Percentiles rank a stretch among this genome's conserved stretches.
These are phyloP conservation scores for Prosopocoilus inquinatus DNA, from an alignment of 2,888 invertebrate species.

Conservation along the genomic window DNA sequence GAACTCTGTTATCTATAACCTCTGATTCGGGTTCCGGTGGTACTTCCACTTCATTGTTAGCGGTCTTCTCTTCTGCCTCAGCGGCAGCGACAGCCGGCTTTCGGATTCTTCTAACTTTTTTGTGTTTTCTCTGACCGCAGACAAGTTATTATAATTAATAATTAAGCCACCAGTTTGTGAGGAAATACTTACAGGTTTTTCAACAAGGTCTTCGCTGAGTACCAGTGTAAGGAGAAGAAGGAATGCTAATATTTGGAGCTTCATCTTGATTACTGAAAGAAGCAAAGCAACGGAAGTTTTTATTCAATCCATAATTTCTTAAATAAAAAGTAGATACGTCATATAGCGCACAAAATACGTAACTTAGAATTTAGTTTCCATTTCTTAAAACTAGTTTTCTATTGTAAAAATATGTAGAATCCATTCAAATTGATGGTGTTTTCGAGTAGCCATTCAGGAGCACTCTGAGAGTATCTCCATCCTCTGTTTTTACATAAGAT, in stretches of 20 bases:
- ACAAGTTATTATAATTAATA: too few relatives aligned
- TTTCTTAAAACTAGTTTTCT: too few relatives aligned
- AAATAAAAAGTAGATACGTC: too few relatives aligned
- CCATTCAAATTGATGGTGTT: too few relatives aligned
- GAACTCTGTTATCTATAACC: slow-evolving; percentile 39
- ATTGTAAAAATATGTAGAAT: too few relatives aligned
- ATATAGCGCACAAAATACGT: too few relatives aligned
- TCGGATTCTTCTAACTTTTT: slow-evolving; percentile 42
- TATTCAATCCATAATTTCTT: too few relatives aligned
- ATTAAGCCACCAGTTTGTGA: slow-evolving; percentile 1
- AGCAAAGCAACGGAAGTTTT: too few relatives aligned
- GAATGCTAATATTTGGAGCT: slow-evolving; percentile 34
- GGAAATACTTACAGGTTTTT: slow-evolving; percentile 38
- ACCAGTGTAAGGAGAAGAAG: slow-evolving; percentile 33
- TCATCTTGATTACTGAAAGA: slow-evolving; percentile 36
- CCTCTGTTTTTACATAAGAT: too few relatives aligned
- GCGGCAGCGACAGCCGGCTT: slow-evolving; percentile 32
- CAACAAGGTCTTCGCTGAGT: slow-evolving; percentile 33
- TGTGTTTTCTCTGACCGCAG: slow-evolving; percentile 39
- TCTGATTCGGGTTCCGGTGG: slow-evolving; percentile 31
- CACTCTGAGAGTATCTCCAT: too few relatives aligned
- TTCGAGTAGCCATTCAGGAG: too few relatives aligned
- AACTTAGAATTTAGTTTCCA: too few relatives aligned
- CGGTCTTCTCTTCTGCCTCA: slow-evolving; percentile 44
- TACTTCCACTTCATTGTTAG: slow-evolving; percentile 34